phyloP scores from a whole-genome alignment of 2,888 invertebrate genomes.

The Cloeon dipterum region DNA sequence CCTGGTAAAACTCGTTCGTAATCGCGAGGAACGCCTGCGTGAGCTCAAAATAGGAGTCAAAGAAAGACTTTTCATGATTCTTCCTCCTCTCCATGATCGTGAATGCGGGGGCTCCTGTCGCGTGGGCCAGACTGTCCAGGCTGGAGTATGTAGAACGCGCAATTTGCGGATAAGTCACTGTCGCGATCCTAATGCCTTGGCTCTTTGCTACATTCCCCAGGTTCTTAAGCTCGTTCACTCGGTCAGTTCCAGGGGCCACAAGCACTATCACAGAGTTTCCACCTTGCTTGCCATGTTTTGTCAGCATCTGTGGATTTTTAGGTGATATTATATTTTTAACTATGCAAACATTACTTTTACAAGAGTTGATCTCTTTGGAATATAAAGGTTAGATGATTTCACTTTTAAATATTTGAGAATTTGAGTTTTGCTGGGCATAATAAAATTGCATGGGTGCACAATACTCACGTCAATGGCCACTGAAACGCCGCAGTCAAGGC shows the following conservation, averaged over 20 bases:
- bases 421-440: too few species aligned
- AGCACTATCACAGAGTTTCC: slow-evolving; percentile 28
- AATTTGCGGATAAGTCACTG: slow-evolving; percentile 28
- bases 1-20: slow-evolving; percentile 22
- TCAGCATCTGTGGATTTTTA: slow-evolving; percentile 19
- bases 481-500: slow-evolving; percentile 23
- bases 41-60: slow-evolving; percentile 28
- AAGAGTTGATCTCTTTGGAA: neutral
- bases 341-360: neutral
- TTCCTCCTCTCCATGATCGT: slow-evolving; percentile 26
- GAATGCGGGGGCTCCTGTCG: slow-evolving; percentile 22
- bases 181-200: slow-evolving; percentile 23
- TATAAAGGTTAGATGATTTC: too few species aligned
- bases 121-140: slow-evolving; percentile 22
- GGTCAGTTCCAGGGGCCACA: slow-evolving; percentile 28
- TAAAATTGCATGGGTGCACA: too few species aligned
- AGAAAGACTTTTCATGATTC: slow-evolving; percentile 24
- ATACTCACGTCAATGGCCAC: slow-evolving; percentile 13
- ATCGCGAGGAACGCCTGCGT: slow-evolving; percentile 24
- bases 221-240: slow-evolving; percentile 18
- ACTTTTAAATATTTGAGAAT: too few species aligned
- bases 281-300: too few species aligned
- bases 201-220: slow-evolving; percentile 19
- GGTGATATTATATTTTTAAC: neutral
- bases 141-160: slow-evolving; percentile 13